phyloP scores from a whole-genome alignment of 2,797 vertebrate species.

The Poecilia gillii region DNA sequence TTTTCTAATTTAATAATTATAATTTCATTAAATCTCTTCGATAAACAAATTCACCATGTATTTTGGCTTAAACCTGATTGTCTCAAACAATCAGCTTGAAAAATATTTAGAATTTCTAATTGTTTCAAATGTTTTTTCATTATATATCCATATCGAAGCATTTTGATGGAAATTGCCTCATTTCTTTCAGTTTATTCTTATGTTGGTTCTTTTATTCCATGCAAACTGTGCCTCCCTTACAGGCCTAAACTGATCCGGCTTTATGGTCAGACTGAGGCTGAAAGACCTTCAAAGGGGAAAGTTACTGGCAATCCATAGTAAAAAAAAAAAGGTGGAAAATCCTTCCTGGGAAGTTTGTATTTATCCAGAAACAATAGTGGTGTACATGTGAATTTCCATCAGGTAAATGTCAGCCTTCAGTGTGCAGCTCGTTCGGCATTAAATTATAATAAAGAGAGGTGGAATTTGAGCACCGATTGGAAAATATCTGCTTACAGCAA shows the following conservation, averaged over 20 bases:
- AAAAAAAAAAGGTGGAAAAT: slow-evolving; percentile 44
- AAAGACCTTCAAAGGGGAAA: slow-evolving; percentile 46
- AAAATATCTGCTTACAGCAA: too few species aligned
- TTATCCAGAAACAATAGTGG: slow-evolving; percentile 60
- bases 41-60: slow-evolving; percentile 17
- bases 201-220: background rate
- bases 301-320: slow-evolving; percentile 17
- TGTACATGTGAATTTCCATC: slow-evolving; percentile 16
- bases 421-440: background rate
- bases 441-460: background rate
- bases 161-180: background rate
- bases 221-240: background rate
- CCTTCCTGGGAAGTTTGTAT: slow-evolving; percentile 46
- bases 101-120: background rate
- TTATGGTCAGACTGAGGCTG: slow-evolving; percentile 3
- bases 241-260: background rate
- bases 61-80: background rate
- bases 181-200: background rate
- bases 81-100: background rate
- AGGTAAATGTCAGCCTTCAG: slow-evolving; percentile 10
- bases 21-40: slow-evolving; percentile 27
- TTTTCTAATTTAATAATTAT: slow-evolving; percentile 4
- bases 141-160: background rate
- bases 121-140: background rate
- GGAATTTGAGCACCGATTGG: background rate